Percentiles rank a stretch among this genome's conserved stretches.
These are phyloP conservation scores for Pristionchus exspectatus DNA, from an alignment of 2,888 invertebrate genomes.

Conservation along the genomic window DNA sequence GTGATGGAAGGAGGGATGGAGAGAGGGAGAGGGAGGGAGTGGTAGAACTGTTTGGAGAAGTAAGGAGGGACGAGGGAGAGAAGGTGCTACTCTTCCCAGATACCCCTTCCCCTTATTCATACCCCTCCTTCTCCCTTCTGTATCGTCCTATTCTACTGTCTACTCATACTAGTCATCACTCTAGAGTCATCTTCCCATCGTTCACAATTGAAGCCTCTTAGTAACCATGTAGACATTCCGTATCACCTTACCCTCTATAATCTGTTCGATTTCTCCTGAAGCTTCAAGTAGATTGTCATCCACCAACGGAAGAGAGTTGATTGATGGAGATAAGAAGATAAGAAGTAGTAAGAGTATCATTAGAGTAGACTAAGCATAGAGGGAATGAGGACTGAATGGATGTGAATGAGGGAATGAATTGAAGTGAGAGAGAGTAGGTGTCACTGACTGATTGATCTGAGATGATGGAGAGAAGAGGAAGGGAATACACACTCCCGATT, in stretches of 20 bases:
- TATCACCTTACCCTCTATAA: background rate
- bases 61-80: slow-evolving; percentile 16
- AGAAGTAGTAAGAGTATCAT: slow-evolving; percentile 31
- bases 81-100: slow-evolving; percentile 24
- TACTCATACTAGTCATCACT: slow-evolving; percentile 11
- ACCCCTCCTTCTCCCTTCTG: background rate
- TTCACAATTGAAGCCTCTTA: background rate
- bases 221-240: too few species aligned
- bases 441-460: slow-evolving; percentile 52
- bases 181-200: background rate
- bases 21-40: slow-evolving; percentile 15
- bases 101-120: slow-evolving; percentile 31
- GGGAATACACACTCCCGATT: slow-evolving; percentile 21
- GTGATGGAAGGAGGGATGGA: background rate
- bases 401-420: background rate
- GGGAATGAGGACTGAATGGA: slow-evolving; percentile 5
- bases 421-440: slow-evolving; percentile 17
- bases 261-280: slow-evolving; percentile 27
- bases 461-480: slow-evolving; percentile 41
- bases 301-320: background rate
- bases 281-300: background rate
- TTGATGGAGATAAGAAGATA: background rate
- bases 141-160: background rate
- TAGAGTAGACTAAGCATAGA: background rate
- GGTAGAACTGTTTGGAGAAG: slow-evolving; percentile 49